Base-by-base conservation (phyloP, 2,797 vertebrate genomes). In the Aratinga solstitialis region DNA sequence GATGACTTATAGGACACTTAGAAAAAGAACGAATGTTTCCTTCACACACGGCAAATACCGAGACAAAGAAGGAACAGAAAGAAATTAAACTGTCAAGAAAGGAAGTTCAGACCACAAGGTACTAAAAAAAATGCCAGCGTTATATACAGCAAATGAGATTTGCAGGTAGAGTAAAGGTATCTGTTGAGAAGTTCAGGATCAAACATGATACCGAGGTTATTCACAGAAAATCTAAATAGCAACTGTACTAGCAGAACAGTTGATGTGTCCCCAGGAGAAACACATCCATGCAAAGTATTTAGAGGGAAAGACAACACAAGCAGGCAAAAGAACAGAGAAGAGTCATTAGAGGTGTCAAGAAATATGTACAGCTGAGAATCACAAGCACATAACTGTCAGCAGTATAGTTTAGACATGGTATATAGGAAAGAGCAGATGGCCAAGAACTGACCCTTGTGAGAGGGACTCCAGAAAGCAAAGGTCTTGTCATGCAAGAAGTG, bases 341-440 rank as follows among this genome's bases (percentile, higher is more conserved):
- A 91, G 65, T 95, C 94, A 96, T 94, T 96, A 96, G 90, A 96
- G 81, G 95, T 95, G 94, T 89, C 78, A 89, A 87, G 81, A 89
- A 95, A 59, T 36, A 87, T 0, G 34, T 65, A 90, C 68, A 93
- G 67, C 72, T 68, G 77, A 84, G 94, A 89, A 93, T 87, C 88
- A 87, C 4, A 2, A 91, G 74, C 84, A 90, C 16, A 20, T 50
- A 94, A 80, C 69, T 92, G 90, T 77, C 88, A 91, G 68, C 72
- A 67, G 48, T 17, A 63, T 23, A 72, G 61, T 84, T 88, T 61
- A 73, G 71, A 68, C 29, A 19, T 12, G 54, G 27, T 50, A 43
- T 75, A 29, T 38, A 82, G 69, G 47, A 77, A 90, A 76, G 75
- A 94, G 86, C 82, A 95, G 88, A 82, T 92, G 90, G 84, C 92